phyloP scores from a whole-genome alignment of 2,888 invertebrate genomes.

The Brenthis daphne region DNA sequence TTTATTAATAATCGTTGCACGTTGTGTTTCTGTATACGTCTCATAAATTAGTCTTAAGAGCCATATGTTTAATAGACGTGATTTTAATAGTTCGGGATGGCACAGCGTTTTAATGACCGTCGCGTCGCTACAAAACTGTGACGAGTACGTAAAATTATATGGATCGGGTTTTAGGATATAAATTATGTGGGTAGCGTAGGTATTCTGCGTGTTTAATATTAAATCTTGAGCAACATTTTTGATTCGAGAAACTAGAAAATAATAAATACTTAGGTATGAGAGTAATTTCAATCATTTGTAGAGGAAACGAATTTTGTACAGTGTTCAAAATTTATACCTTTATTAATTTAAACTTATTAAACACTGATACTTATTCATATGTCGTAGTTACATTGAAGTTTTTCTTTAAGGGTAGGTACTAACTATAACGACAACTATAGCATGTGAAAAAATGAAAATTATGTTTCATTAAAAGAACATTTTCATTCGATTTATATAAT shows the following conservation, averaged over 20 bases:
- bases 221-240: neutral
- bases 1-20: constrained; percentile 42
- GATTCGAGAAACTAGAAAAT: neutral
- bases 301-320: too few relatives aligned
- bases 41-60: constrained; percentile 42
- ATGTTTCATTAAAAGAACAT: too few relatives aligned
- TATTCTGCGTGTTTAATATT: neutral
- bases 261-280: too few relatives aligned
- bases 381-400: too few relatives aligned
- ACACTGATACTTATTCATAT: too few relatives aligned
- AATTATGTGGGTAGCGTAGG: neutral
- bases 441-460: too few relatives aligned
- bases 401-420: too few relatives aligned
- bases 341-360: too few relatives aligned
- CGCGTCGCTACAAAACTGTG: constrained; percentile 4
- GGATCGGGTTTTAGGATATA: neutral
- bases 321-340: too few relatives aligned
- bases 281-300: too few relatives aligned
- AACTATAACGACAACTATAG: too few relatives aligned
- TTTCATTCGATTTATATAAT: too few relatives aligned
- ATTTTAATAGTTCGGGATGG: constrained; percentile 41
- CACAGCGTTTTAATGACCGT: constrained; percentile 27
- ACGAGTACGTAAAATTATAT: constrained; percentile 8
- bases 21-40: constrained; percentile 36
- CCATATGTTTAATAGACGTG: constrained; percentile 40